These are phyloP conservation scores for Decapterus maruadsi DNA, from an alignment of 2,797 vertebrate genomes.

Conservation along the genomic window DNA sequence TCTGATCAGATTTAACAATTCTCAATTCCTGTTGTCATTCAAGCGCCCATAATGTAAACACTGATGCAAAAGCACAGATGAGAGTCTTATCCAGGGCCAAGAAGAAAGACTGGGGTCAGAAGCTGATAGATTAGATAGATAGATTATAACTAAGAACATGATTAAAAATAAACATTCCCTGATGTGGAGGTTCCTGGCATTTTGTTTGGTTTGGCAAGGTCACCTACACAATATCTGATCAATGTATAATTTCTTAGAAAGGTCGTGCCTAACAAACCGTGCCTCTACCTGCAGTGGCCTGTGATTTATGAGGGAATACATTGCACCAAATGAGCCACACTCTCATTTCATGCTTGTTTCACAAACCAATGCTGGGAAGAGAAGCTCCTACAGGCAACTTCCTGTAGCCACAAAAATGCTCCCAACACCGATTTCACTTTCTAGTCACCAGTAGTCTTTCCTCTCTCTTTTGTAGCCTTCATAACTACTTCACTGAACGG, in stretches of 20 bases:
- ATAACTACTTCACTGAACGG: not conserved
- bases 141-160: not conserved
- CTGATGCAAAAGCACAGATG: not conserved
- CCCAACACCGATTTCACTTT: constrained; percentile 23
- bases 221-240: not conserved
- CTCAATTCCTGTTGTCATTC: not conserved
- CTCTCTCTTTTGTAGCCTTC: constrained; percentile 18
- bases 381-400: not conserved
- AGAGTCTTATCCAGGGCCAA: constrained; percentile 12
- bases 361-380: not conserved
- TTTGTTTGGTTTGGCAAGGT: not conserved
- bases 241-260: constrained; percentile 27
- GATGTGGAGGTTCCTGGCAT: not conserved
- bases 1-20: not conserved
- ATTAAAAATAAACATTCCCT: not conserved
- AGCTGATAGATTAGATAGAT: no score
- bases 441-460: constrained; percentile 1
- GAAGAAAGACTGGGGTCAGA: not conserved
- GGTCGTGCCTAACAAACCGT: constrained; percentile 9
- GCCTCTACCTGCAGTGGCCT: constrained; percentile 38
- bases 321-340: constrained; percentile 27
- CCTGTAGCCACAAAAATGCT: not conserved
- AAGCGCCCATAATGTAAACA: constrained; percentile 15
- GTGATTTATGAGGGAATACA: constrained; percentile 29
- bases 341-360: constrained; percentile 30